phyloP scores from a whole-genome alignment of 2,113 vertebrate species.

The Redunca redunca region DNA sequence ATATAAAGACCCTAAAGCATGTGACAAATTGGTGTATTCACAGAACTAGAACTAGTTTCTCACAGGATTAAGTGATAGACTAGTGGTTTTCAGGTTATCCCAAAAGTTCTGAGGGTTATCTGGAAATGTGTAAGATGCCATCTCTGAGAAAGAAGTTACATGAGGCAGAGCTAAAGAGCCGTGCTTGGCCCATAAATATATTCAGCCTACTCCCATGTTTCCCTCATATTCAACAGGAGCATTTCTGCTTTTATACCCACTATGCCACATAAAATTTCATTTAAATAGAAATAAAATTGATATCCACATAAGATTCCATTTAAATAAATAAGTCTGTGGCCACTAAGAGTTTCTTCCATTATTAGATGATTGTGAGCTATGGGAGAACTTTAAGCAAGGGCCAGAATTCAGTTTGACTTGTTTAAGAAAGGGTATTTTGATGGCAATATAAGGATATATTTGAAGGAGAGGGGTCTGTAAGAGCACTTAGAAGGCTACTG shows the following conservation, averaged over 20 bases:
- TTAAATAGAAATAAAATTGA: background rate
- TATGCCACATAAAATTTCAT: background rate
- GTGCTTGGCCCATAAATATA: background rate
- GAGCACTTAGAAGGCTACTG: background rate
- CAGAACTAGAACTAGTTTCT: background rate
- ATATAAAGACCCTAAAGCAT: background rate
- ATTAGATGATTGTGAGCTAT: background rate
- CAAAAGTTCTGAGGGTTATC: background rate
- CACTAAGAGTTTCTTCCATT: background rate
- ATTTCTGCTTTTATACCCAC: background rate
- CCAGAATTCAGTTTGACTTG: background rate
- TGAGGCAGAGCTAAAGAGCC: background rate
- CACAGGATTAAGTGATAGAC: background rate
- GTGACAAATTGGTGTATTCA: background rate
- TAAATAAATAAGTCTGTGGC: background rate
- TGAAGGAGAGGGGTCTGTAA: background rate
- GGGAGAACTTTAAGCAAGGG: background rate
- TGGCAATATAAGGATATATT: background rate
- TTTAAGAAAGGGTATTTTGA: background rate
- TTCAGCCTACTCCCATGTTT: background rate
- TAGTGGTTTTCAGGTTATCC: background rate
- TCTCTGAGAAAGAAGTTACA: background rate
- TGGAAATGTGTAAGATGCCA: background rate
- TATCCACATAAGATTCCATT: background rate
- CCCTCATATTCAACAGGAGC: background rate